These are phyloP conservation scores for Bucco capensis DNA, from an alignment of 2,113 vertebrate species.

Conservation along the genomic window DNA sequence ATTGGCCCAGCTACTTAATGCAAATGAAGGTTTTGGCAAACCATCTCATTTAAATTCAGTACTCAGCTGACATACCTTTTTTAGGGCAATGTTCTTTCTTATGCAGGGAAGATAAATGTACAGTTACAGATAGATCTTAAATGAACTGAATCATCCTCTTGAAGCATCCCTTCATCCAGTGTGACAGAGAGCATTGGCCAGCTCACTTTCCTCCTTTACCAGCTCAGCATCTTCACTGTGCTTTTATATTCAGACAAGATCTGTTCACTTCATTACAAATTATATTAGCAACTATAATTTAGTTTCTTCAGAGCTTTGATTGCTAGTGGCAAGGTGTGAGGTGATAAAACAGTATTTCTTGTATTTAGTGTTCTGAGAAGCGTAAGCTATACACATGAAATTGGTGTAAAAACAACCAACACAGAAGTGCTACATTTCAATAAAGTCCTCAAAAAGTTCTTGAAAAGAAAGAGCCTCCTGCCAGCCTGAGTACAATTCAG, in stretches of 20 bases:
- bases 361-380: not conserved
- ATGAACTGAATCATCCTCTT: not conserved
- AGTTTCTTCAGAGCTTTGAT: not conserved
- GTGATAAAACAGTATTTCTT: not conserved
- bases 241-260: not conserved
- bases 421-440: not conserved
- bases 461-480: not conserved
- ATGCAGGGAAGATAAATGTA: not conserved
- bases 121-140: not conserved
- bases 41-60: not conserved
- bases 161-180: not conserved
- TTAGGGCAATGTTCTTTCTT: not conserved
- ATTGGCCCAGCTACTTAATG: not conserved
- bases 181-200: not conserved
- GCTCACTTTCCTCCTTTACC: not conserved
- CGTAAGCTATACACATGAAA: not conserved
- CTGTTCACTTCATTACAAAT: not conserved
- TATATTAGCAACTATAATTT: not conserved
- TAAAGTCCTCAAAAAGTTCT: not conserved
- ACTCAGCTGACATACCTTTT: not conserved
- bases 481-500: not conserved
- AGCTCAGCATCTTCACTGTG: not conserved
- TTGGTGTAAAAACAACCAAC: not conserved
- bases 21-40: not conserved
- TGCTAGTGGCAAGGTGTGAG: not conserved